Conservation (phyloP, 2,113 vertebrate genomes). For the Lampris megalopsis region DNA sequence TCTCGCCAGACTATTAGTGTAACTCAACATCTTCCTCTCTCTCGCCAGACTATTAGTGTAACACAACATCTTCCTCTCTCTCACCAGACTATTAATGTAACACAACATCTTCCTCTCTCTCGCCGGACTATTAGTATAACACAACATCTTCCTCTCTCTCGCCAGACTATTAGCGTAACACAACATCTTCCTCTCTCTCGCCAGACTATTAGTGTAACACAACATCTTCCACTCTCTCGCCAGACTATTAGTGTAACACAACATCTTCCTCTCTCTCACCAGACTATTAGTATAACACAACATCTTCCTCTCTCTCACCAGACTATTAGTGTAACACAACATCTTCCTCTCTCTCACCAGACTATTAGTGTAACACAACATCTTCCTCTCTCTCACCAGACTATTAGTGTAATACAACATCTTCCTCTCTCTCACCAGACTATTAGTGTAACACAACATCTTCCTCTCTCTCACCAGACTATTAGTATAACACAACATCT, state of each 20-base stretch:
- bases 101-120: slow-evolving; percentile 26
- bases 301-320: slow-evolving; percentile 34
- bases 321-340: slow-evolving; percentile 1
- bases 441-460: neutral
- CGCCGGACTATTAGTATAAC: slow-evolving; percentile 12
- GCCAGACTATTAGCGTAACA: slow-evolving; percentile 9
- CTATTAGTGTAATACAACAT: neutral
- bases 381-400: slow-evolving; percentile 37
- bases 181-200: slow-evolving; percentile 25
- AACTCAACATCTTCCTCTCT: slow-evolving; percentile 18
- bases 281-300: slow-evolving; percentile 4
- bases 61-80: slow-evolving; percentile 21
- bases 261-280: slow-evolving; percentile 32
- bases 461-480: slow-evolving; percentile 45
- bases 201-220: slow-evolving; percentile 13
- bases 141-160: slow-evolving; percentile 26
- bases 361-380: neutral
- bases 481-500: no score
- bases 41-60: slow-evolving; percentile 18
- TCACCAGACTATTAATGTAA: slow-evolving; percentile 18
- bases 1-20: slow-evolving; percentile 22
- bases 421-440: slow-evolving; percentile 41
- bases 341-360: slow-evolving; percentile 36
- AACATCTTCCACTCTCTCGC: slow-evolving; percentile 27
- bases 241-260: slow-evolving; percentile 8